Base-by-base conservation (phyloP, 2,888 invertebrate species). In the Agonopterix alstromeriana region DNA sequence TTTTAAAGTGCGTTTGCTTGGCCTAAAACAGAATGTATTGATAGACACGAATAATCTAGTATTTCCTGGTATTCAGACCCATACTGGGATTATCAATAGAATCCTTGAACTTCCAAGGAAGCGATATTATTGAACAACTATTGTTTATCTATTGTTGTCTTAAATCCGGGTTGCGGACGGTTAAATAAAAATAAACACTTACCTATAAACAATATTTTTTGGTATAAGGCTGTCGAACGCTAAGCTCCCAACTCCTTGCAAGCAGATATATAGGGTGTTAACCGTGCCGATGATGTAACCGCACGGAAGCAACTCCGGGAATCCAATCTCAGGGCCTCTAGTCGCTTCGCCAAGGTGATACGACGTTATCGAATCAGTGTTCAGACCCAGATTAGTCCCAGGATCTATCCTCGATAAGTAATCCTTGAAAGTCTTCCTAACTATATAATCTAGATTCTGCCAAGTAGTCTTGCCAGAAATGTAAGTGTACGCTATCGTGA, bases 171-270 rank as follows among this genome's bases (percentile, higher is more conserved):
- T 17, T 27, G 27, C 27, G 2, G 7, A 7, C 2, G 27, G 27
- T 27, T 27, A 27, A 5, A 2, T 10, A 38, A 10, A 36, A 11
- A 45, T 10, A n/a, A 36, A 42, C 47, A 67, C 91, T 68, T 89
- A 90, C 78, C 98, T 93, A 86, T 98, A 97, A 48, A 99, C 95
- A 66, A 98, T 97, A 67, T 97, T 96, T 88, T 98, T 96, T 57
- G 98, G 98, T 79, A 98, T 97, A 56, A 98, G 91, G 50, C 98
- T 98, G 82, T 98, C 98, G 74, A 98, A 98, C 8, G 97, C 96
- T 63, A 99, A 89, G 66, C 94, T 94, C 9, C 94, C 94, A 14
- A 95, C 94, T 42, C 94, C 94, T 75, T 94, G 94, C 35, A 98
- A 91, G 73, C 99, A 98, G 57, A 99, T 94, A 68, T 97, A 95